phyloP scores from a whole-genome alignment of 2,888 invertebrate species.

The Andrena fulva region DNA sequence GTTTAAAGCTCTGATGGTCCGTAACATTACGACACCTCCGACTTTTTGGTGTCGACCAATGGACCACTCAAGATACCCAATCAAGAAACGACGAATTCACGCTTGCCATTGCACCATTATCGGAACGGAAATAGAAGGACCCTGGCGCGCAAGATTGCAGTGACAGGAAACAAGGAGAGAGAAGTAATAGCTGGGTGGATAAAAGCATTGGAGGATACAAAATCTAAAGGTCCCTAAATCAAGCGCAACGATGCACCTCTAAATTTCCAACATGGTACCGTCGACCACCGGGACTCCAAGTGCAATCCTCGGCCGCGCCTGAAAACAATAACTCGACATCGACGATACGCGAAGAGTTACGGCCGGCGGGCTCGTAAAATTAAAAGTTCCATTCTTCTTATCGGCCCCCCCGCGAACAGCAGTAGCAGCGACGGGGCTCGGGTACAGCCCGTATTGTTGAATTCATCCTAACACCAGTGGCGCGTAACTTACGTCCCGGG shows the following conservation, averaged over 20 bases:
- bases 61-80: not conserved
- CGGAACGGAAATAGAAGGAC: not conserved
- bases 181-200: not conserved
- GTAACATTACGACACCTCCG: not conserved
- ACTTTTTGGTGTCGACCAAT: not conserved
- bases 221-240: not conserved
- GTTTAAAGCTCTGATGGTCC: constrained; percentile 3
- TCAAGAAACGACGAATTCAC: not conserved
- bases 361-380: constrained; percentile 26
- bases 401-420: constrained; percentile 4
- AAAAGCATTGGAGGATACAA: not conserved
- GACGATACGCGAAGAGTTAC: constrained; percentile 31
- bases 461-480: not conserved
- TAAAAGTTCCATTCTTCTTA: constrained; percentile 34
- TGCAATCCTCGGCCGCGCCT: not conserved
- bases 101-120: too few relatives aligned
- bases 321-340: constrained; percentile 41
- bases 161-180: not conserved
- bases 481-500: constrained; percentile 3
- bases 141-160: not conserved
- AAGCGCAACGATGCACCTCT: not conserved
- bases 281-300: not conserved
- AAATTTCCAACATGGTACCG: not conserved
- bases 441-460: constrained; percentile 1
- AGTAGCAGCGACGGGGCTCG: not conserved